Evolutionary conservation across 2,113 vertebrate species (phyloP).

Genomic region (Orcinus orca): DNA sequence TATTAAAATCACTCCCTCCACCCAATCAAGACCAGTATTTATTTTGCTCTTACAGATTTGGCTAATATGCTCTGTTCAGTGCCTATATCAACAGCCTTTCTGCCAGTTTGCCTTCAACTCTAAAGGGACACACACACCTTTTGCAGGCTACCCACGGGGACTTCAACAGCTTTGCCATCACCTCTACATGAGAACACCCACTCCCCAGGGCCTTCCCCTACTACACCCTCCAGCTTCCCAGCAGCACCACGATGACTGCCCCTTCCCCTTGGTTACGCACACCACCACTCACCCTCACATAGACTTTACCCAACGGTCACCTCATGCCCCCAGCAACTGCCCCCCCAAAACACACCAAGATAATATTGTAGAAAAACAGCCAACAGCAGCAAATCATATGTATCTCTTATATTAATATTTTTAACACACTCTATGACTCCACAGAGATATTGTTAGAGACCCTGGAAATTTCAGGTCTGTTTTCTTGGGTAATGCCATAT

Average conservation of each 20-base stretch:
- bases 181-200: too few relatives aligned
- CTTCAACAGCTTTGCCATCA: too few relatives aligned
- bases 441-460: background rate
- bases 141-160: background rate
- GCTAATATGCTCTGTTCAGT: background rate
- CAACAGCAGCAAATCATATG: background rate
- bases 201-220: background rate
- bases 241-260: background rate
- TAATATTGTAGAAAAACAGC: background rate
- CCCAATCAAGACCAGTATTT: background rate
- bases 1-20: background rate
- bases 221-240: background rate
- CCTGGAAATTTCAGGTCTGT: background rate
- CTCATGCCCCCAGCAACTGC: background rate
- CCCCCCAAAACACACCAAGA: background rate
- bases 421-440: background rate
- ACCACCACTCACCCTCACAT: fast-evolving
- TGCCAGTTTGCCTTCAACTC: background rate
- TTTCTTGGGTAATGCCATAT: background rate
- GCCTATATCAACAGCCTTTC: background rate
- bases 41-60: background rate
- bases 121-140: background rate
- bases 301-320: too few relatives aligned
- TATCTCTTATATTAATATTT: background rate
- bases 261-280: background rate